Conservation (phyloP, 2,888 invertebrate genomes). For the Eupithecia subfuscata region DNA sequence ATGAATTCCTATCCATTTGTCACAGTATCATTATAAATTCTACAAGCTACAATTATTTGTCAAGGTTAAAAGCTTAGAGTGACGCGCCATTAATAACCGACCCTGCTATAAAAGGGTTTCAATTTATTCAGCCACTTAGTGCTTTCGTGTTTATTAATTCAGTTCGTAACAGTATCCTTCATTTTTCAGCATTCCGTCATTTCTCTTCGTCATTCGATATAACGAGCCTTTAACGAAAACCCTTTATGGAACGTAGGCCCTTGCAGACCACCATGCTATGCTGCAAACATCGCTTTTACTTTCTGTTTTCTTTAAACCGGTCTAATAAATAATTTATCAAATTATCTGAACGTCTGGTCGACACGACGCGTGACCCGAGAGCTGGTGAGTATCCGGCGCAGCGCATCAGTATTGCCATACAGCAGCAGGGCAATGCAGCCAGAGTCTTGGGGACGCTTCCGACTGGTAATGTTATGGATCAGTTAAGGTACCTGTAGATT, state of each 20-base stretch:
- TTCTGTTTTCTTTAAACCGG: not conserved
- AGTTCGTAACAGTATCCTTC: slow-evolving; percentile 32
- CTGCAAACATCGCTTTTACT: not conserved
- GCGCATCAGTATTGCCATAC: no score
- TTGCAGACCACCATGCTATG: slow-evolving; percentile 7
- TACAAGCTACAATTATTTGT: slow-evolving; percentile 20
- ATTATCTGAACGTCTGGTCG: no score
- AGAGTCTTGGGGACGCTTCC: no score
- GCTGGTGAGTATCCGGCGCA: no score
- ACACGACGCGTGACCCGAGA: no score
- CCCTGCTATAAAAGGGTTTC: slow-evolving; percentile 31
- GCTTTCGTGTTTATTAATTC: slow-evolving; percentile 35
- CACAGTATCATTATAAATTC: slow-evolving; percentile 8
- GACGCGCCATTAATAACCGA: slow-evolving; percentile 30
- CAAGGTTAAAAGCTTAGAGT: slow-evolving; percentile 19
- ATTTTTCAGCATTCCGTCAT: slow-evolving; percentile 31
- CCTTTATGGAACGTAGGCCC: slow-evolving; percentile 16
- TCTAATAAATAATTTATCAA: no score
- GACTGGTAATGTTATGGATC: no score
- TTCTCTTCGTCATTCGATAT: slow-evolving; percentile 41
- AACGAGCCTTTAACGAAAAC: slow-evolving; percentile 37
- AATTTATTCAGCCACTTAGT: slow-evolving; percentile 37
- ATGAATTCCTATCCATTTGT: not conserved
- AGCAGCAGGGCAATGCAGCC: no score
- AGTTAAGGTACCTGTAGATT: no score